Base-by-base conservation (phyloP, 30 jellyfish, hydroid and myxozoan genomes). In the Hydractinia symbiolongicarpus region DNA sequence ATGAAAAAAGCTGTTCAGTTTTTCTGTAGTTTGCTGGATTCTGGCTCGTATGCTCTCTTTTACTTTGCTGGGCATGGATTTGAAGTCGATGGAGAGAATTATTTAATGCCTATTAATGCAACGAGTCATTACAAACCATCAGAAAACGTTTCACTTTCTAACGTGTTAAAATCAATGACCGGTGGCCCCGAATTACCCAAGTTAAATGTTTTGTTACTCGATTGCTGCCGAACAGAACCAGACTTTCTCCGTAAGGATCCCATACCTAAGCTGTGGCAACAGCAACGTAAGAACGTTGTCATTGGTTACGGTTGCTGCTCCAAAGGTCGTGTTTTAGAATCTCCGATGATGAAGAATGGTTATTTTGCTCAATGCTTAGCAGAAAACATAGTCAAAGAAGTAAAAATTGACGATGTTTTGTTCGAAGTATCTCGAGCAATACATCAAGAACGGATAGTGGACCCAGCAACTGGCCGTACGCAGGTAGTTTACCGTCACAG, bases 41-140 rank as follows among this genome's bases (percentile, higher is more conserved):
- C 79, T 17, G 93, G 83, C 17, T 79, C 90, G 51, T 90, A 90
- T 20, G 97, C 95, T 13, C 81, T 90, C 69, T 90, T 90, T 75
- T 90, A 90, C 54, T 90, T 86, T 74, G 97, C 97, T 15, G 97
- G 97, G 2, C 95, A 90, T 64, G 95, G 97, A 44, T 90, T 90
- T 78, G 97, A 90, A 67, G 88, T 86, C 7, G 81, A 82, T 67
- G 94, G 94, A 7, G 94, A 90, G n/a, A 86, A 90, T 70, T 90
- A 76, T 68, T 73, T 90, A 73, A 90, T 90, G 97, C 96, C 97
- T 4, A 87, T 78, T 7, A 91, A 90, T 78, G 97, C 95, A 9
- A 50, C 97, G 4, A 94, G 71, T 15, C 44, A 85, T 50, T 90
- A 79, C 95, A 52, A 50, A 6, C 71, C 85, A 5, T 44, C 58